Base-by-base conservation (phyloP, 2,888 invertebrate species). In the Drosophila paramelanica region DNA sequence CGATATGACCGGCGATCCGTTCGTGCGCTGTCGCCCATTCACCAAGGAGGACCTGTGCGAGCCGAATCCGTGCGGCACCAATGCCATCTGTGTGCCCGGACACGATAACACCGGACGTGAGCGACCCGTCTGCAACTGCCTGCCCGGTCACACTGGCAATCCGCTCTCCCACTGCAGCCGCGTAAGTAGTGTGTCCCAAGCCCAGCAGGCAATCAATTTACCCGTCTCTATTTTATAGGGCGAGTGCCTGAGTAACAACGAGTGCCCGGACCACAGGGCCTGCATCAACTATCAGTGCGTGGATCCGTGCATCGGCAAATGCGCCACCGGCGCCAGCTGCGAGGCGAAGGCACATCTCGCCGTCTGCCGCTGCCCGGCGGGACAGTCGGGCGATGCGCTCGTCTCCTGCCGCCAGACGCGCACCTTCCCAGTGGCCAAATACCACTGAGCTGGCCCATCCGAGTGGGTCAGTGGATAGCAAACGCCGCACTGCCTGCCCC, bases 1-100 rank as follows among this genome's bases (percentile, higher is more conserved):
- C 89, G 96, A 96, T 88, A 97, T 96, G 96, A 97, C 97, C 25
- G 97, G 97, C 1, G 95, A 97, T 93, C 97, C 97, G 4, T 97
- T 97, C 92, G 93, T 95, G 2, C 94, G 94, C 89, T 97, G 97
- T 93, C 94, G 97, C 81, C 96, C 96, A 75, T 97, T 97, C 89
- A 95, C 95, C 91, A 95, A 96, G 87, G 97, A 94, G 89, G 97
- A 97, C 89, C 94, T 97, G 4, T 97, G 97, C 90, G 94, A 95
- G 76, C 97, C 97, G 0, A 97, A 97, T 93, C 97, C 97, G n/a
- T 97, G 97, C 79, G 97, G 97, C 42, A 93, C 93, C 13, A 92
- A 92, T 72, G 92, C 92, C 49, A 89, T 92, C 67, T 97, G 97
- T 88, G 95, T 95, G 17, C 97, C 97, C 0, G 97, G 97, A 3